phyloP scores from a whole-genome alignment of 2,113 vertebrate species.

The Pyrgilauda ruficollis region DNA sequence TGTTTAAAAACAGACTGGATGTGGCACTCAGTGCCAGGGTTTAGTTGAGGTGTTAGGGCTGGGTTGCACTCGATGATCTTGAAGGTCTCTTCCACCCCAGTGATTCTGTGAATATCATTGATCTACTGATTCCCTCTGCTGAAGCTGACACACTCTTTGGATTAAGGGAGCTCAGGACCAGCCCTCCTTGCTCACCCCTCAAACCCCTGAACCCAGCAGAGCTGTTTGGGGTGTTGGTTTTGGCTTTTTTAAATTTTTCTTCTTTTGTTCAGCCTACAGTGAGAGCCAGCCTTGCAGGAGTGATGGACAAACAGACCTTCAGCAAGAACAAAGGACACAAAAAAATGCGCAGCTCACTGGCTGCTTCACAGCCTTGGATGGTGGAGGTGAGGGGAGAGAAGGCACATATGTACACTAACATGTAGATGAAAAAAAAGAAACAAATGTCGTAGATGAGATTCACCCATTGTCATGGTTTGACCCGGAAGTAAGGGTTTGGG shows the following conservation, averaged over 20 bases:
- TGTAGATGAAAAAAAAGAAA: slow-evolving; percentile 7
- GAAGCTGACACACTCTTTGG: not conserved
- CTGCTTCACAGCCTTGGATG: not conserved
- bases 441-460: slow-evolving; percentile 4
- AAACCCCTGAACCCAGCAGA: not conserved
- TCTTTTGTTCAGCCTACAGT: not conserved
- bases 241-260: not conserved
- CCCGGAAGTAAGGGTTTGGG: too few species aligned
- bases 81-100: not conserved
- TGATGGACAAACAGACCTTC: not conserved
- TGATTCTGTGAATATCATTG: not conserved
- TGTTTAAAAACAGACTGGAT: not conserved
- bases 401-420: slow-evolving; percentile 42
- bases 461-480: too few species aligned
- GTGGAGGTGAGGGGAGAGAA: not conserved
- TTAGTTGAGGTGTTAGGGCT: not conserved
- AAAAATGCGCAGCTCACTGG: not conserved
- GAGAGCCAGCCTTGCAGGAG: not conserved
- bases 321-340: not conserved
- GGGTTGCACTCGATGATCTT: not conserved
- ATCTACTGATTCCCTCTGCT: not conserved
- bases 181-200: rapidly evolving
- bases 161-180: not conserved
- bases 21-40: not conserved
- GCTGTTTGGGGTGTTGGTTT: not conserved